Evolutionary conservation across 53 echinoderm and acorn worm genomes (phyloP), one percentile per base, ranked within the genome.

Genomic region (Henricia sp.): DNA sequence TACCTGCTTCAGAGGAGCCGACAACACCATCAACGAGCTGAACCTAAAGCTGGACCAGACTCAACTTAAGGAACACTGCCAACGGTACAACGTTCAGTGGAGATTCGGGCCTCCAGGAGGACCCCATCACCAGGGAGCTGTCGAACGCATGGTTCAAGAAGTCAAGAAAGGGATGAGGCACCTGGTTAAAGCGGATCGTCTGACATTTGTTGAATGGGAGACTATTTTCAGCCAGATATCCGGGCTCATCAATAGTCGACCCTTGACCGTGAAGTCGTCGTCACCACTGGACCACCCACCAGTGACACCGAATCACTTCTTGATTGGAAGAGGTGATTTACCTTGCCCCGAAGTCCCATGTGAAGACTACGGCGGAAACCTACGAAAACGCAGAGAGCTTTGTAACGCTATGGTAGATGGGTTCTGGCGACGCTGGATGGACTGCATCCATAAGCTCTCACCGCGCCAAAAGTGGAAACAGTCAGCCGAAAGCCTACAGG

Each of bases 141-240:
- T 93, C 27, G 89, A 93, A 74, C 72, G 93, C 13, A 87, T 90
- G 87, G 90, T 93, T 10, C 93, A 93, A 41, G 93, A 93, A 38
- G 93, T 93, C 4, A 89, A 92, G 68, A 89, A 83, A 50, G 86
- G 74, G 27, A 86, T 86, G 83, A 63, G 78, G 34, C 89, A 89
- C 67, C 82, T 89, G 37, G 88, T 89, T 57, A 89, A 89, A 39
- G 85, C 87, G 58, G 90, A 93, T 63, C 73, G 87, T 34, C 83
- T 86, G 37, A 43, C 86, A 36, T 85, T 89, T 36, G 82, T 73
- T 26, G 89, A 92, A 40, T 92, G 89, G 93, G 89, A 92, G 83
- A 89, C 91, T 46, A 70, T 91, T 26, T 82, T 91, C 73, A 82
- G 74, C 27, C 91, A 87, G 83, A 91, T 91, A 50, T 73, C 90